A percentile compares a stretch with the other conserved stretches of the same genome.
These are phyloP conservation scores for Silurus meridionalis DNA, from an alignment of 2,113 vertebrate genomes.

Conservation along the genomic window DNA sequence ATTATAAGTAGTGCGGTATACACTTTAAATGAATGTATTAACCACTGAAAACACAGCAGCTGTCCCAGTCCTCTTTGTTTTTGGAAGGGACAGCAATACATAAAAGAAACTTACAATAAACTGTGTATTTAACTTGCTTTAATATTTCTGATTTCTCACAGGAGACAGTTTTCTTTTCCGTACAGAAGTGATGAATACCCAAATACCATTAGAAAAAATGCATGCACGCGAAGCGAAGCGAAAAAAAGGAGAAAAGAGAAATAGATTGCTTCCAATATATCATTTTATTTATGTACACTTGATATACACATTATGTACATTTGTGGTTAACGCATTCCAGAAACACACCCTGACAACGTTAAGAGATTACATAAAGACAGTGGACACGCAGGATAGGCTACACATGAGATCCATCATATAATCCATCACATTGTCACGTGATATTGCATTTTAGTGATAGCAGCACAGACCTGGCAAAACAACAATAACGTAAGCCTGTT, in stretches of 20 bases:
- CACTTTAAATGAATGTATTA: neutral
- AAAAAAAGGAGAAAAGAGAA: neutral
- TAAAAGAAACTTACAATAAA: neutral
- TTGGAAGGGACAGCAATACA: neutral
- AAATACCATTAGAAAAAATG: neutral
- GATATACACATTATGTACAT: conserved; percentile 74
- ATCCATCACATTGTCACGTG: conserved; percentile 56
- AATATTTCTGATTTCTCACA: neutral
- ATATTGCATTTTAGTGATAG: conserved; percentile 78
- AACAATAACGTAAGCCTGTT: conserved; percentile 57
- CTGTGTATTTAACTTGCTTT: neutral
- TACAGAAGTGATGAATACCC: neutral
- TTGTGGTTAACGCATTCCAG: conserved; percentile 67
- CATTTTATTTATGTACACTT: conserved; percentile 76
- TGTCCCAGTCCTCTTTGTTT: neutral
- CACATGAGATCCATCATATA: conserved; percentile 46
- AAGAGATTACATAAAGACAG: conserved; percentile 54
- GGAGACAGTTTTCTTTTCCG: neutral
- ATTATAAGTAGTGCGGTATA: neutral
- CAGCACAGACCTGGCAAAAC: conserved; percentile 71
- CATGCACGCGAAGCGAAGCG: neutral
- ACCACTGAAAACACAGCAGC: neutral
- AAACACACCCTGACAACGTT: conserved; percentile 61
- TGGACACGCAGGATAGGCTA: conserved; percentile 58
- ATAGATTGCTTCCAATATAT: conserved; percentile 52